Evolutionary conservation across 2,888 invertebrate species (phyloP), one percentile per base, ranked within the genome.

Genomic region (Rhingia rostrata): DNA sequence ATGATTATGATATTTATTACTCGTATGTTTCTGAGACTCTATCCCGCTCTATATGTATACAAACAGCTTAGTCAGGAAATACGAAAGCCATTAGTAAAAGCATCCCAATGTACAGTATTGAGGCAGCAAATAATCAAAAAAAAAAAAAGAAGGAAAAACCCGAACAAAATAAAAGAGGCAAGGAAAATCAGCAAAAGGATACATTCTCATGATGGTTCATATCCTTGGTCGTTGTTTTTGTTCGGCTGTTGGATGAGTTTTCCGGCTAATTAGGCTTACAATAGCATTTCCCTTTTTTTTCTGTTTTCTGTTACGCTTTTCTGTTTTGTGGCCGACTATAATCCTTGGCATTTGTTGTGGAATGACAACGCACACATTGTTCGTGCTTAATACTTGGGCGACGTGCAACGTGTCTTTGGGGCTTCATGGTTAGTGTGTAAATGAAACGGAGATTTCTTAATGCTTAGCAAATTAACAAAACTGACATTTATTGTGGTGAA

Each of bases 1-100:
- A 69, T 61, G 51, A 69, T 77, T 51, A 45, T 67, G 67, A 37
- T 58, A 74, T 74, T 74, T 56, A 58, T 74, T 64, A 58, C 47
- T 66, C 60, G 22, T 74, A 74, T 64, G 32, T 64, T 63, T 70
- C 45, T 14, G 58, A 39, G 60, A 33, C 30, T 33, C 49, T 39
- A 12, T 32, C 9, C 33, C 43, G 35, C 9, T 9, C 12, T 30
- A 12, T 30, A 9, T 72, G 14, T 61, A n/a, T 35, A 54, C 2
- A 37, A 5, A 60, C 70, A 58, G 22, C 22, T 49, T 49, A n/a
- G 14, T n/a, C 33, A 51, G 22, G n/a, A 51, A 51, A 41, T 43
- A 35, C 37, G 43, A 12, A 47, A 30, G 63, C 45, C 47, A 56
- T 56, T 54, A 54, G 37, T 64, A 32, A 39, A 47, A 64, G 63